Base-by-base conservation (phyloP, 2,888 invertebrate species). In the Adelphocoris suturalis region DNA sequence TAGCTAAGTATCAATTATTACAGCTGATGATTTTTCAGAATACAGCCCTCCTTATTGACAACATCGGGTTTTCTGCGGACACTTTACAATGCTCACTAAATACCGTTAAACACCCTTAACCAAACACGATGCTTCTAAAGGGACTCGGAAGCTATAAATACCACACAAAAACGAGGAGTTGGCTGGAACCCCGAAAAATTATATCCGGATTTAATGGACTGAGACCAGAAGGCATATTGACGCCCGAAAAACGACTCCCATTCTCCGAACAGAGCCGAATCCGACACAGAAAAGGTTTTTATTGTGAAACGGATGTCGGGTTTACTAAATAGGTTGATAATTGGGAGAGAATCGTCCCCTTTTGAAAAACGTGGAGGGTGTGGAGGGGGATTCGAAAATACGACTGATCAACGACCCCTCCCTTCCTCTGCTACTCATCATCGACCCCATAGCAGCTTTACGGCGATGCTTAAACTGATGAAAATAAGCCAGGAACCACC, bases 241-340 rank as follows among this genome's bases (percentile, higher is more conserved):
- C 57, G 55, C 37, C 85, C 85, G 85, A 12, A 85, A 85, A 61
- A 61, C 85, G 85, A 85, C 85, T 85, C 61, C 85, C 85, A 28
- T 61, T 47, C 28, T 52, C 37, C 28, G 48, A 14, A 3, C 81
- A 48, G 16, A 57, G 13, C 4, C 2, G 19, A 23, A 68, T 68
- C 68, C 23, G 19, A 68, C 27, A 68, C 68, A 68, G 68, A 68
- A 23, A 68, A 68, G 23, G 68, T 68, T 61, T 85, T 57, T 61
- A 85, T 85, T 85, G 61, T 85, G 5, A 85, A 85, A 61, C 85
- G 85, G 85, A 85, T 61, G 61, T 61, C 61, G 85, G 37, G 85
- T 85, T 85, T 14, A 61, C 85, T 85, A 85, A 85, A 85, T 85
- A 85, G 85, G 28, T 85, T 46, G 85, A 85, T 85, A 85, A 85